Percentiles rank a stretch among this genome's conserved stretches.
phyloP scores from a whole-genome alignment of 1,140 invertebrate genomes.

The Cataglyphis hispanica region DNA sequence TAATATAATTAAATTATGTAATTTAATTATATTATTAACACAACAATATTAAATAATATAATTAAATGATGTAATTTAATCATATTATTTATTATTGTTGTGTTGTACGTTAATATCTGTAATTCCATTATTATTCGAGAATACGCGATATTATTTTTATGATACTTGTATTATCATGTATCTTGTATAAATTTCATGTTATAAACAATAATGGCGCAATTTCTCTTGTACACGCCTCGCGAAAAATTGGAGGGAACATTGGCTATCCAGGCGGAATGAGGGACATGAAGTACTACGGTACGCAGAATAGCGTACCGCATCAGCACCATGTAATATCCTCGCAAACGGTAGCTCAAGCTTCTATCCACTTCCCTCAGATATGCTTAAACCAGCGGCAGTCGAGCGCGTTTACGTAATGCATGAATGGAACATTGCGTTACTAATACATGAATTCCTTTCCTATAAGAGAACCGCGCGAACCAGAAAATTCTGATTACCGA shows the following conservation, averaged over 20 bases:
- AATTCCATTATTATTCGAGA: neutral
- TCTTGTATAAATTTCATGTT: neutral
- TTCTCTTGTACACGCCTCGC: neutral
- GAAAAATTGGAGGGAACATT: slow-evolving; percentile 37
- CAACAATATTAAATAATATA: too few relatives aligned
- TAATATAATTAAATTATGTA: too few relatives aligned
- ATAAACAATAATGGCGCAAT: neutral
- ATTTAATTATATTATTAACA: neutral
- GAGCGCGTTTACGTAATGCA: slow-evolving; percentile 51
- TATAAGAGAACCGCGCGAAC: slow-evolving; percentile 12
- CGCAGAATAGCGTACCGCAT: slow-evolving; percentile 10
- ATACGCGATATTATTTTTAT: neutral
- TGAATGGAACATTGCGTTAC: slow-evolving; percentile 49
- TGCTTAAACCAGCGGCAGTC: slow-evolving; percentile 39
- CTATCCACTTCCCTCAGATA: slow-evolving; percentile 43
- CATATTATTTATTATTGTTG: neutral
- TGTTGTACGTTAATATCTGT: neutral
- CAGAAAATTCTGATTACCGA: slow-evolving; percentile 48
- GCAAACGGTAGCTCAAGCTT: slow-evolving; percentile 19
- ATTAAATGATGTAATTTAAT: too few relatives aligned
- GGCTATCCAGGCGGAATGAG: neutral
- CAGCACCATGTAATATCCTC: slow-evolving; percentile 35
- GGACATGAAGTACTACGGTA: slow-evolving; percentile 17
- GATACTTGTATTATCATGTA: too few relatives aligned
- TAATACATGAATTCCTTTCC: slow-evolving; percentile 46